phyloP scores from a whole-genome alignment of 2,888 invertebrate species.

The Ptilodon capucinus region DNA sequence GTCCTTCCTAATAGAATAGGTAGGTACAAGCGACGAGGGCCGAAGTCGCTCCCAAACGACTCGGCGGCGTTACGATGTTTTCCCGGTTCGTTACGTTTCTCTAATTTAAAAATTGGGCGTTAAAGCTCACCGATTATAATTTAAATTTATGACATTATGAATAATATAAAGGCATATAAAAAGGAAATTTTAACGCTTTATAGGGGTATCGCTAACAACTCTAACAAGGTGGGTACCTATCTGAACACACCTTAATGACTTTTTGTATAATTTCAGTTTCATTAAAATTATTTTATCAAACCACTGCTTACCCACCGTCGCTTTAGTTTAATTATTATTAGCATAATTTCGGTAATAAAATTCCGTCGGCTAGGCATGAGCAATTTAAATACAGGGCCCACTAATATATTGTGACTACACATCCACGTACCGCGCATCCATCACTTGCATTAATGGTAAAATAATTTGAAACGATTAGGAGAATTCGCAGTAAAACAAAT shows the following conservation, averaged over 20 bases:
- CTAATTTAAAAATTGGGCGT: slow-evolving; percentile 76
- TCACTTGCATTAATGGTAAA: slow-evolving; percentile 35
- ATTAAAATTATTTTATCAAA: slow-evolving; percentile 39
- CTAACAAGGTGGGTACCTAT: slow-evolving; percentile 43
- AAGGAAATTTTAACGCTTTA: slow-evolving; percentile 62
- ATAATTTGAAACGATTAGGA: slow-evolving; percentile 60
- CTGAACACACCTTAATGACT: slow-evolving; percentile 44
- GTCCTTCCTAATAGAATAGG: slow-evolving; percentile 78
- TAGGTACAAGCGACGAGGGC: slow-evolving; percentile 48
- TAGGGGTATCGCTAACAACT: slow-evolving; percentile 64
- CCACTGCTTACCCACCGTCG: slow-evolving; percentile 38
- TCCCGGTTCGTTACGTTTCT: slow-evolving; percentile 68
- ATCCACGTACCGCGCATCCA: background rate
- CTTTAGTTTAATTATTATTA: slow-evolving; percentile 38
- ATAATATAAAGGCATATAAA: slow-evolving; percentile 61
- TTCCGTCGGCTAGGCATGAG: background rate
- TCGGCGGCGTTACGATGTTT: slow-evolving; percentile 44
- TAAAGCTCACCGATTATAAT: slow-evolving; percentile 76
- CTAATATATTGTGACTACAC: background rate
- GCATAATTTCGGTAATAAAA: slow-evolving; percentile 29
- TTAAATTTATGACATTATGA: slow-evolving; percentile 72
- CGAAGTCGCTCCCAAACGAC: slow-evolving; percentile 53
- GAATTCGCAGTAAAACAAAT: slow-evolving; percentile 75
- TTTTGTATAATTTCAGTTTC: slow-evolving; percentile 43
- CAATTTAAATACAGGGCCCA: background rate